Evolutionary conservation across 2,797 vertebrate genomes (phyloP), one percentile per base, ranked within the genome.

Genomic region (Lophotriccus pileatus): DNA sequence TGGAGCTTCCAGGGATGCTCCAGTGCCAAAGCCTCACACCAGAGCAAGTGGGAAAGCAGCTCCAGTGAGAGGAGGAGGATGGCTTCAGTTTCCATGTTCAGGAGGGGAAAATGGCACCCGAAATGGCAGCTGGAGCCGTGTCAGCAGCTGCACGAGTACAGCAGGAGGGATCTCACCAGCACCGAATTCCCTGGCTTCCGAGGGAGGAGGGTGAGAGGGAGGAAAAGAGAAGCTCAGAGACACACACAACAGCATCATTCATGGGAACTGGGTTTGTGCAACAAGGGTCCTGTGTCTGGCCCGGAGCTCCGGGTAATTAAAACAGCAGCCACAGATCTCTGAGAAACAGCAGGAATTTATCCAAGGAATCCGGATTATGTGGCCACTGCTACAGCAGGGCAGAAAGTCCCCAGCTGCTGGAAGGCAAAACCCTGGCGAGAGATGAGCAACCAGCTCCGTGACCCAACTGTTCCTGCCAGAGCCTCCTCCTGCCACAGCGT

Each of bases 281-380:
- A 97, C 93, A 97, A 97, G 94, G 89, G 81, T 95, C 93, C 96
- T 96, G 94, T 97, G 95, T 97, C 92, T 96, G 85, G 70, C 93
- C 89, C 18, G 1, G 86, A 87, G 94, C 89, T 92, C 93, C 3
- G 2, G 81, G 92, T 90, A 87, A 90, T 93, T 85, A 91, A 94
- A 95, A 79, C 81, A 92, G 88, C 92, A 87, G 86, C 92, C 91
- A 66, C 83, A 72, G 88, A 93, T 93, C 83, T 74, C 32, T 8
- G 52, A 76, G 77, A 84, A 97, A 92, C 78, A 95, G 93, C 67
- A 86, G 95, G 94, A 95, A 96, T 96, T 95, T 86, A 92, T 75
- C 92, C 27, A 8, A 95, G 95, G 95, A 97, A 97, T 96, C 94
- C 3, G 2, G 95, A 94, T 95, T 94, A 95, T 90, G 92, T 89